Conservation (phyloP, 2,797 vertebrate genomes). For the Syngnathus rostellatus region DNA sequence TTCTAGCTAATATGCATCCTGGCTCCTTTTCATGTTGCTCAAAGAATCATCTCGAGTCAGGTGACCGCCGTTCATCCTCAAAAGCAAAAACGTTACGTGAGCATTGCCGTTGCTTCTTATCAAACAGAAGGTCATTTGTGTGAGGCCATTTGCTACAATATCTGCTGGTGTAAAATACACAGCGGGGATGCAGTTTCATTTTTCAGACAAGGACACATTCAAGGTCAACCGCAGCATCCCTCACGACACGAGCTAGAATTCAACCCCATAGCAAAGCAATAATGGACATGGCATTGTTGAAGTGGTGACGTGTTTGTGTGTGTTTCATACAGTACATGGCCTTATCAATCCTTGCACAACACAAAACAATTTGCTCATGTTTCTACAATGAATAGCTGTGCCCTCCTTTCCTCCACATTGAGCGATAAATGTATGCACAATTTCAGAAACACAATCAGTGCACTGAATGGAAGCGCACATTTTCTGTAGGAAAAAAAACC, state of each 20-base stretch:
- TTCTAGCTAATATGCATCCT: no score
- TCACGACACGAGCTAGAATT: background rate
- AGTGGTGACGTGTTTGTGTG: constrained; percentile 13
- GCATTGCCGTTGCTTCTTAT: background rate
- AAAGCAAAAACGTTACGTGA: background rate
- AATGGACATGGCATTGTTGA: background rate
- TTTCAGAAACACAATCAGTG: constrained; percentile 73
- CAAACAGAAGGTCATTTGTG: background rate
- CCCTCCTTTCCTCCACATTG: constrained; percentile 24
- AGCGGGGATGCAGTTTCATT: background rate
- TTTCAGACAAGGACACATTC: background rate
- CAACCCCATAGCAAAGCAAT: background rate
- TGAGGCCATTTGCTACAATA: background rate
- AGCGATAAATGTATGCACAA: constrained; percentile 67
- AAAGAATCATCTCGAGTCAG: background rate
- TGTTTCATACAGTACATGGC: constrained; percentile 53
- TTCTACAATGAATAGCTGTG: background rate
- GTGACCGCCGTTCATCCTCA: background rate
- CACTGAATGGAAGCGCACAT: constrained; percentile 68
- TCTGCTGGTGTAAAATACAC: background rate
- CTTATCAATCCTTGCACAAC: constrained; percentile 70
- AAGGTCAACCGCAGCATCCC: background rate
- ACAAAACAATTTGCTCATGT: constrained; percentile 75
- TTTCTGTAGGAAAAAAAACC: constrained; percentile 54
- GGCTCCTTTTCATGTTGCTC: background rate